Base-by-base conservation (phyloP, 2,888 invertebrate genomes). In the Andrena camellia region DNA sequence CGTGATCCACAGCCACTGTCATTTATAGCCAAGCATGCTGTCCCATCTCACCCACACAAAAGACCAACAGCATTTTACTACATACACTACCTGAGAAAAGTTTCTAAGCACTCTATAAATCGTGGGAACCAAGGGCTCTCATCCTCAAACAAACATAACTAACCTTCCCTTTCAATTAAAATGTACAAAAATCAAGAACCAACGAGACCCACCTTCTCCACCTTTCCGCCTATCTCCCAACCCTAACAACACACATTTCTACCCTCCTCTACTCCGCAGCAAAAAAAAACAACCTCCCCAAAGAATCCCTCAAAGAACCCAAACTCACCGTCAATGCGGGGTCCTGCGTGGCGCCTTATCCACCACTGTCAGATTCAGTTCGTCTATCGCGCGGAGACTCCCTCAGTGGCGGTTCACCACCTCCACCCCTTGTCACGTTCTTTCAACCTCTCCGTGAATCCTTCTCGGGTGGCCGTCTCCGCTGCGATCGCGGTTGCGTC, bases 241-340 rank as follows among this genome's bases (percentile, higher is more conserved):
- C 57, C 57, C 10, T 13, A 4, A 0, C 13, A 8, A 20, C 57
- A 3, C 57, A 1, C 31, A 33, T 33, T 10, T 33, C 17, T 3
- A 2, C 17, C 20, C 33, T 2, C 42, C 20, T 8, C 52, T n/a
- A 2, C 42, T 4, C 6, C n/a, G 26, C 3, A 7, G 5, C 10
- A 10, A 54, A 52, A 10, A 54, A 52, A 52, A 52, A 8, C 52
- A 67, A 67, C 50, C 2, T 6, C 7, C 23, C 13, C 7, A n/a
- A 35, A 17, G 2, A 17, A 52, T 4, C 6, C 2, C 13, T 8
- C 29, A 52, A 48, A 52, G n/a, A 31, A 17, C 20, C 23, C 5
- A 33, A 52, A 70, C 92, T 92, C 84, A 93, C 93, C 93, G 93
- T 93, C 92, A 93, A 88, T 85, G 88, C 93, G 93, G 93, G 93